phyloP scores from a whole-genome alignment of 2,113 vertebrate genomes.

The Seriola rivoliana region DNA sequence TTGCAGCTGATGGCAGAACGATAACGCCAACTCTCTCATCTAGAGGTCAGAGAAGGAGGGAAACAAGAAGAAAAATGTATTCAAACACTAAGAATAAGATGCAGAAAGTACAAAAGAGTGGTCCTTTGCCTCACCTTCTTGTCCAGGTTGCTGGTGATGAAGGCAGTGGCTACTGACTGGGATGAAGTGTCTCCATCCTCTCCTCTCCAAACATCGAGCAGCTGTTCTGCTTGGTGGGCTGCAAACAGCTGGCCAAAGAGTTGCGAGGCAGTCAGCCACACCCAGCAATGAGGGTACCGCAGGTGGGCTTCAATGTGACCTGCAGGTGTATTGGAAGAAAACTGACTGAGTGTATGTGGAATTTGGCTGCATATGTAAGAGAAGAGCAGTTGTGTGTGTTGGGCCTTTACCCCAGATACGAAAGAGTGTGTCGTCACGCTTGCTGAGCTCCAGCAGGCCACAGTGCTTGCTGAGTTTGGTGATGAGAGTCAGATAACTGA shows the following conservation, averaged over 20 bases:
- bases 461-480: conserved; percentile 92
- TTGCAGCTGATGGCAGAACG: conserved; percentile 93
- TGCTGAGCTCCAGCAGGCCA: conserved; percentile 85
- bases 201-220: conserved; percentile 85
- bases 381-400: background rate
- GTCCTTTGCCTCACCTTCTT: conserved; percentile 85
- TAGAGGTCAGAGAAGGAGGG: conserved; percentile 64
- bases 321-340: conserved; percentile 37
- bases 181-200: conserved; percentile 36
- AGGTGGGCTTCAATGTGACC: conserved; percentile 92
- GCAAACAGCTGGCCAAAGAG: conserved; percentile 95
- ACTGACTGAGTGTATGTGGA: background rate
- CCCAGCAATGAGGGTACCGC: conserved; percentile 95
- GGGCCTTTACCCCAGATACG: conserved; percentile 89
- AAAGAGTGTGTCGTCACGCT: conserved; percentile 81
- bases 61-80: background rate
- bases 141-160: conserved; percentile 87
- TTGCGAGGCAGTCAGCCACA: conserved; percentile 95
- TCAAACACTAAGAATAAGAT: background rate
- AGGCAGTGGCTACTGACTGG: conserved; percentile 75
- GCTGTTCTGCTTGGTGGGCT: conserved; percentile 88
- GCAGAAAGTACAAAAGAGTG: accelerated
- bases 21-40: conserved; percentile 92
- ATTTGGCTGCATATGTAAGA: no score
- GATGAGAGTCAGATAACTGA: conserved; percentile 90